Evolutionary conservation across 2,888 invertebrate genomes (phyloP), one percentile per base, ranked within the genome.

Genomic region (Sussaba pulchella): DNA sequence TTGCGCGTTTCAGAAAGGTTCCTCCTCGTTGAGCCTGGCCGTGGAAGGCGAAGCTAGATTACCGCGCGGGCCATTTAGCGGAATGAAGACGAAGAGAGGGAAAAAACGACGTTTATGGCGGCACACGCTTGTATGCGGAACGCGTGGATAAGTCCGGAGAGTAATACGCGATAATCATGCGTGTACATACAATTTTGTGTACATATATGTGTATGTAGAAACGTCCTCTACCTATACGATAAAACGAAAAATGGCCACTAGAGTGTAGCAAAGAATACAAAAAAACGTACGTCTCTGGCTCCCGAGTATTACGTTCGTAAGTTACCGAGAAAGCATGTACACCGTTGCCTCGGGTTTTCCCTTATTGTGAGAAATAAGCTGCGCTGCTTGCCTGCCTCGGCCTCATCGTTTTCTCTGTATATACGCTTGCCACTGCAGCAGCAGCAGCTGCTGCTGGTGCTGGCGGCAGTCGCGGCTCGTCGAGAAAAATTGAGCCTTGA

Each of bases 301-400:
- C 67, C 12, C 26, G 57, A 61, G 50, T 59, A 59, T 45, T 47
- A 41, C 66, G 74, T 47, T 50, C 50, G 61, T 59, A 61, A 81
- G 43, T 75, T 80, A 80, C 78, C 61, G 82, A 80, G 80, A 73
- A 57, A 76, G 36, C 26, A 31, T 31, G 43, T 17, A 54, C 36
- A 26, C 39, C 59, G 76, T n/a, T n/a, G 43, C 74, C 70, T 66
- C 57, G 61, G 71, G 67, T 83, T 84, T 87, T 87, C 87, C 88
- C 88, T 88, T 86, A 88, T 88, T 89, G 88, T 85, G 87, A 88
- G 86, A 83, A 87, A 87, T 85, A 87, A 89, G 87, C 88, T 84
- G 82, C 74, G 43, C 76, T 45, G 80, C 66, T 76, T 50, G 67
- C 72, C 43, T 74, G 36, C 79, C 70, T 66, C 78, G 21, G 73